phyloP scores from a whole-genome alignment of 2,888 invertebrate species.

The Corbicula japonica region DNA sequence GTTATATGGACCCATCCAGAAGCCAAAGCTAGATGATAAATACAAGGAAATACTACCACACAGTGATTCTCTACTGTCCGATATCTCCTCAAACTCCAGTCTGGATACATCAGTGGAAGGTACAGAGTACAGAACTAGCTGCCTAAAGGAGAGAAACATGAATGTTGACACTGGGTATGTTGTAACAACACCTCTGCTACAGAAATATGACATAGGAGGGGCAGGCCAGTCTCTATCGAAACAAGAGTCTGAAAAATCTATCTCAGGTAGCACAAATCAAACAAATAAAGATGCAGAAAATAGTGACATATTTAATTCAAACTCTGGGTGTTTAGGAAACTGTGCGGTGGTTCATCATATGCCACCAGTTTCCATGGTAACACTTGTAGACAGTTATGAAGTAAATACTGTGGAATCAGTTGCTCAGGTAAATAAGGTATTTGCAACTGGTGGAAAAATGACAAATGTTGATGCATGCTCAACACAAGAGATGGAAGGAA shows the following conservation, averaged over 20 bases:
- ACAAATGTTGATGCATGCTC: not conserved
- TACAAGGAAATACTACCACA: not conserved
- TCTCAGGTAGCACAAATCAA: too few species aligned
- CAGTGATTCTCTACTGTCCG: conserved; percentile 24
- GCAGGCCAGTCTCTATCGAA: too few species aligned
- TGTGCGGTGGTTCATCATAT: too few species aligned
- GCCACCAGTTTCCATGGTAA: too few species aligned
- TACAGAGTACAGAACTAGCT: not conserved
- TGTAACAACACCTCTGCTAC: too few species aligned
- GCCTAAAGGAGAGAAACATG: not conserved
- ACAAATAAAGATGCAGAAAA: too few species aligned
- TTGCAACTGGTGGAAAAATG: not conserved
- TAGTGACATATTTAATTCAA: too few species aligned
- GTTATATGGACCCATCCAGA: conserved; percentile 54
- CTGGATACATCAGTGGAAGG: conserved; percentile 12
- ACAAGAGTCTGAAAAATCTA: too few species aligned
- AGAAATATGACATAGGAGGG: too few species aligned
- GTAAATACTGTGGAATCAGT: too few species aligned
- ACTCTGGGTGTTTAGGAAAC: too few species aligned
- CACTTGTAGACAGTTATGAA: too few species aligned
- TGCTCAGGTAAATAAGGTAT: not conserved
- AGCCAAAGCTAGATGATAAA: not conserved
- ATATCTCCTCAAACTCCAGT: conserved; percentile 27
- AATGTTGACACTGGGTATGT: conserved; percentile 1
- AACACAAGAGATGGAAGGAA: not conserved